A percentile compares a stretch with the other conserved stretches of the same genome.
These are phyloP conservation scores for Syndactyla subalaris DNA, from an alignment of 2,797 vertebrate species.

Conservation along the genomic window DNA sequence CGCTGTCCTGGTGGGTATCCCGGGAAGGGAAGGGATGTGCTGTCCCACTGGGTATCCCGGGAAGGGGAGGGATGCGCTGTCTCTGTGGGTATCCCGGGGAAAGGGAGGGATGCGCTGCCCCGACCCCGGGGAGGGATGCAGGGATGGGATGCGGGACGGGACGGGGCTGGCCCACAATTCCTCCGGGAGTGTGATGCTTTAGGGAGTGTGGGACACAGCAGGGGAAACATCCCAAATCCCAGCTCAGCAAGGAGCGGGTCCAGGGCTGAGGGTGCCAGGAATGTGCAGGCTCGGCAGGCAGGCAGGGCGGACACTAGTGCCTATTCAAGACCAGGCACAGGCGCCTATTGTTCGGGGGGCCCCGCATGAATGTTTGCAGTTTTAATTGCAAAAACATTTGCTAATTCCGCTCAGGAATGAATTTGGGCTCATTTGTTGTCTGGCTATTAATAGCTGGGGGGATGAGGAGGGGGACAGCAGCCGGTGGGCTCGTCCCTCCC, in stretches of 20 bases:
- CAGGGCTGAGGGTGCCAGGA: constrained; percentile 74
- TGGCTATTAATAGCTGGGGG: constrained; percentile 68
- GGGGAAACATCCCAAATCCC: background rate
- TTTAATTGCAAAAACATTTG: constrained; percentile 78
- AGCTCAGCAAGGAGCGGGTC: constrained; percentile 21
- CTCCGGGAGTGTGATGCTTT: background rate
- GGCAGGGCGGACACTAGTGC: constrained; percentile 67
- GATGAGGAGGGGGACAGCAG: constrained; percentile 43
- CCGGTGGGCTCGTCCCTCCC: constrained; percentile 44
- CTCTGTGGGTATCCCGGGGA: no score
- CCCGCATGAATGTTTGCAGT: constrained; percentile 71
- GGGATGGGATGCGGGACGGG: background rate
- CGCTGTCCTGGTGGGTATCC: background rate
- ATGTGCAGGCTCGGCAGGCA: constrained; percentile 70
- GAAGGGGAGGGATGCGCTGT: background rate
- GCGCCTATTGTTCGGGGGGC: constrained; percentile 73
- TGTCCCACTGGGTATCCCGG: background rate
- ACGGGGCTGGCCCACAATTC: background rate
- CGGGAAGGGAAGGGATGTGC: background rate
- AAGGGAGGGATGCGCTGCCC: background rate
- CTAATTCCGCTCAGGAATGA: constrained; percentile 68
- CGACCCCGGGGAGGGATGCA: background rate
- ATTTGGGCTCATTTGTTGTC: constrained; percentile 61
- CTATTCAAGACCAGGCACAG: constrained; percentile 77
- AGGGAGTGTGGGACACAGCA: background rate